Conservation (phyloP, 2,888 invertebrate species). For the Sphaerophoria taeniata region DNA sequence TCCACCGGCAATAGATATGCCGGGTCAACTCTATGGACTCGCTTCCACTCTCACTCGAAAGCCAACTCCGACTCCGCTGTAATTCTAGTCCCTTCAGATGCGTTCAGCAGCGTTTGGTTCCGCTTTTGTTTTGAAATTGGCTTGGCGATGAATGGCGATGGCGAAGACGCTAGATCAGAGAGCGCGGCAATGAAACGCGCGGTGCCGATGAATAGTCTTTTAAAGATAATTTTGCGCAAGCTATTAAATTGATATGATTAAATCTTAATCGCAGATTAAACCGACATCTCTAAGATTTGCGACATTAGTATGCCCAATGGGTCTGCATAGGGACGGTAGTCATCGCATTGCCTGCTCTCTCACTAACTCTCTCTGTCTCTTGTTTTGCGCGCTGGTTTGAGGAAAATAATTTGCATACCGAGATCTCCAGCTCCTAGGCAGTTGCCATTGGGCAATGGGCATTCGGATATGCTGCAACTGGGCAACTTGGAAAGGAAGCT, state of each 20-base stretch:
- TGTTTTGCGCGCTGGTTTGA: not conserved
- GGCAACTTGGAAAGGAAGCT: conserved; percentile 43
- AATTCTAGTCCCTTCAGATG: conserved; percentile 14
- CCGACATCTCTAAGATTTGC: conserved; percentile 73
- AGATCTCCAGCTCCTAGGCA: conserved; percentile 61
- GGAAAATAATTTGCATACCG: conserved; percentile 64
- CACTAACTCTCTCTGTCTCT: not conserved
- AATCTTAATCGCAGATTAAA: conserved; percentile 74
- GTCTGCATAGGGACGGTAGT: conserved; percentile 42
- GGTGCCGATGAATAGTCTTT: conserved; percentile 71
- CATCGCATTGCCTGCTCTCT: conserved; percentile 9
- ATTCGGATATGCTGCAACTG: conserved; percentile 34
- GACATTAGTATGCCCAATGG: conserved; percentile 73
- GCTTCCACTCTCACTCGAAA: conserved; percentile 12
- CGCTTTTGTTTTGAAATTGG: conserved; percentile 53
- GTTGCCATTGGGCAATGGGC: conserved; percentile 53
- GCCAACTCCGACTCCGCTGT: not conserved
- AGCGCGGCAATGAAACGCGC: conserved; percentile 20
- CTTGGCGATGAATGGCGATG: conserved; percentile 10
- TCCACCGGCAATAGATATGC: conserved; percentile 16
- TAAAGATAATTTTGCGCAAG: conserved; percentile 71
- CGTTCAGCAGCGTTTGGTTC: conserved; percentile 42
- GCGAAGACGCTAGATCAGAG: not conserved
- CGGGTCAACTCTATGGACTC: conserved; percentile 49
- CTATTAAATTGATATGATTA: conserved; percentile 75